Conservation (phyloP, 1,140 invertebrate species). For the Aplysia californica region DNA sequence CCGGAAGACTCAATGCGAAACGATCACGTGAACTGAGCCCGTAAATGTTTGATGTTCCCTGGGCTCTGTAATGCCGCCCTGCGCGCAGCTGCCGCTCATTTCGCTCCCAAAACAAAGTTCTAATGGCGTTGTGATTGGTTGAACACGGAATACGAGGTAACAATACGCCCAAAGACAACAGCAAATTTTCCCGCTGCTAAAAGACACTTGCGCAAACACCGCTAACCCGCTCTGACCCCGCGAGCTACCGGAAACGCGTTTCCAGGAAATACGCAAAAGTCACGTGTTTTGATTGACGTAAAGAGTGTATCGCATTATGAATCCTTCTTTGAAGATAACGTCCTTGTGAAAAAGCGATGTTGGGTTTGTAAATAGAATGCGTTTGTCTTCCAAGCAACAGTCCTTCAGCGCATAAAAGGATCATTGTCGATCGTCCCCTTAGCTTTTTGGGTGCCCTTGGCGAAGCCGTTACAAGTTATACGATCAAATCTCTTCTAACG, state of each 20-base stretch:
- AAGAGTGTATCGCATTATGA: neutral
- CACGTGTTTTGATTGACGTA: conserved; percentile 3
- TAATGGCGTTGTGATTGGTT: neutral
- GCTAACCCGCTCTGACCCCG: conserved; percentile 14
- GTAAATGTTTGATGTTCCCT: conserved; percentile 19
- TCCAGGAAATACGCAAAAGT: conserved; percentile 14
- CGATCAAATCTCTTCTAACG: no score
- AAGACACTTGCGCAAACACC: conserved; percentile 6
- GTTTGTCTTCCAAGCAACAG: conserved; percentile 7
- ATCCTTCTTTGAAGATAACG: neutral
- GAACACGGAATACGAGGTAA: neutral
- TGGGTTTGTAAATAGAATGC: neutral
- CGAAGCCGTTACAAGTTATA: no score
- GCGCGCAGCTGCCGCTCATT: neutral
- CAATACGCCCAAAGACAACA: conserved; percentile 22
- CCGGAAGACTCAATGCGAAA: conserved; percentile 2
- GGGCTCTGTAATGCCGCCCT: neutral
- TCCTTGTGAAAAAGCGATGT: neutral
- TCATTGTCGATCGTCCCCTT: no score
- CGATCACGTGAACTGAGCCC: neutral
- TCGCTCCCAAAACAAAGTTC: neutral
- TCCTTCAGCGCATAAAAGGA: no score
- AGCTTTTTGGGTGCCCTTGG: no score
- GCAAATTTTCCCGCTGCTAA: conserved; percentile 12
- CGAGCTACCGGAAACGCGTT: conserved; percentile 4